A percentile compares a stretch with the other conserved stretches of the same genome.
These are phyloP conservation scores for Drosophila lowei DNA, from an alignment of 1,140 invertebrate species.

Conservation along the genomic window DNA sequence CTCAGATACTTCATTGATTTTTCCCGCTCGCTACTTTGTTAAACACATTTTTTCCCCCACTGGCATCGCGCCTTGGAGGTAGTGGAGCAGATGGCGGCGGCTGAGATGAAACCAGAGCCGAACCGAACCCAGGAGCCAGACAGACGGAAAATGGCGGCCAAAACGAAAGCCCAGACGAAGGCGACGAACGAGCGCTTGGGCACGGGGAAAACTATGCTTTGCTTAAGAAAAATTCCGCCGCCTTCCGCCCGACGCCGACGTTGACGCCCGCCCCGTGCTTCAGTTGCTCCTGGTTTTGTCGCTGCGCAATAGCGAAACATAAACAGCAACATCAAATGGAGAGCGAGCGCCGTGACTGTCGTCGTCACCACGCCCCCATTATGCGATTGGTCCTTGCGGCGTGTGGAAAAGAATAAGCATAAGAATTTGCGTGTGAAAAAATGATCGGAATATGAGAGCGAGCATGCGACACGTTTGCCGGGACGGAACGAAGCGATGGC, in stretches of 20 bases:
- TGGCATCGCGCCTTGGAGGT: constrained; percentile 5
- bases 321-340: constrained; percentile 73
- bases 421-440: constrained; percentile 83
- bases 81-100: constrained; percentile 38
- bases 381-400: constrained; percentile 82
- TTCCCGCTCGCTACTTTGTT: constrained; percentile 44
- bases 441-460: constrained; percentile 76
- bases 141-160: constrained; percentile 65
- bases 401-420: constrained; percentile 80
- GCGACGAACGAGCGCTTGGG: constrained; percentile 28
- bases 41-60: constrained; percentile 8
- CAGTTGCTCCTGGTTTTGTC: constrained; percentile 23
- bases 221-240: constrained; percentile 59
- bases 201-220: constrained; percentile 57
- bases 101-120: constrained; percentile 24
- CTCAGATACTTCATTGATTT: constrained; percentile 55
- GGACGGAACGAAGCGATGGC: constrained; percentile 10
- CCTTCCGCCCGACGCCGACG: constrained; percentile 5
- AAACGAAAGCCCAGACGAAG: constrained; percentile 39
- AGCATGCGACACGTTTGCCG: constrained; percentile 59
- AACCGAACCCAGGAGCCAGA: constrained; percentile 20
- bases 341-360: constrained; percentile 48
- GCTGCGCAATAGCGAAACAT: constrained; percentile 76
- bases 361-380: constrained; percentile 79
- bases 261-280: neutral